Conservation (phyloP, 2,797 vertebrate species). For the Megaceryle alcyon region DNA sequence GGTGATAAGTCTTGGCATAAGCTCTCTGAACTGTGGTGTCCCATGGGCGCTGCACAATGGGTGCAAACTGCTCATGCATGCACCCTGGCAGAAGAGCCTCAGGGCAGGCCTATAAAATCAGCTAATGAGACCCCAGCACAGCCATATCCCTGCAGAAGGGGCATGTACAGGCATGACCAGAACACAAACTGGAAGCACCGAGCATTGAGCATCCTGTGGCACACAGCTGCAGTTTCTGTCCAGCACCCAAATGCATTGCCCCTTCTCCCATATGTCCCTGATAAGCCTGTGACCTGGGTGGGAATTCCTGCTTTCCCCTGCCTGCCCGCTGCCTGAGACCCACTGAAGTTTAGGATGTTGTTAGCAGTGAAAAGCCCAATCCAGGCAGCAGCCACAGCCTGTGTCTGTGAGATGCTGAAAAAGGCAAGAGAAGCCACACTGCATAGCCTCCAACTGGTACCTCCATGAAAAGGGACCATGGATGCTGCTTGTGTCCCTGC, state of each 20-base stretch:
- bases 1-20: not conserved
- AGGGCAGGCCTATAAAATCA: not conserved
- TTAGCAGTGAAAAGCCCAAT: not conserved
- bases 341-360: not conserved
- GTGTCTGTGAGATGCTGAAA: not conserved
- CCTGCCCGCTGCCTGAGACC: not conserved
- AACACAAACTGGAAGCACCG: not conserved
- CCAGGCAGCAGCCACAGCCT: fast-evolving
- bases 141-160: not conserved
- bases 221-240: not conserved
- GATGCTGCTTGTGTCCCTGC: not conserved
- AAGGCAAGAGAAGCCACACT: not conserved
- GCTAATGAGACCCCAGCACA: not conserved
- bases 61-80: not conserved
- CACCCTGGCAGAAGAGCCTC: not conserved
- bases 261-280: not conserved
- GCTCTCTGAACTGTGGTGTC: not conserved
- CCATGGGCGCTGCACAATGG: not conserved
- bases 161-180: not conserved
- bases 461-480: not conserved
- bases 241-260: fast-evolving
- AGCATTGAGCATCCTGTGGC: not conserved
- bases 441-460: not conserved
- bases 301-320: not conserved
- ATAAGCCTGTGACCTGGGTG: not conserved